Base-by-base conservation (phyloP, 2,113 vertebrate genomes). In the Myxocyprinus asiaticus region DNA sequence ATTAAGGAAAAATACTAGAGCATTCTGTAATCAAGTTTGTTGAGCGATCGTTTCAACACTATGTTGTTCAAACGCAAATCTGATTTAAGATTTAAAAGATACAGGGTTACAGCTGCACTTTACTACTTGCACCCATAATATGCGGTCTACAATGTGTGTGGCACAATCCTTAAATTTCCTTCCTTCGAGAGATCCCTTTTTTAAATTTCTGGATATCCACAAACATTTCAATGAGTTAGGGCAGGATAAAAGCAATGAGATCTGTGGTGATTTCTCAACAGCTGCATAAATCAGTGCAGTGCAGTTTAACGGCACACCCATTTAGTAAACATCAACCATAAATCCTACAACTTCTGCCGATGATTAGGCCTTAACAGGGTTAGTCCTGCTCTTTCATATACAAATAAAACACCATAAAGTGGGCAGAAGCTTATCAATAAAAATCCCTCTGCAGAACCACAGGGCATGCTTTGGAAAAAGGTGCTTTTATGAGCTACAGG, bases 241-340 rank as follows among this genome's bases (percentile, higher is more conserved):
- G 61, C 33, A 11, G 67, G 62, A 86, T 45, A 70, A 43, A 81
- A 62, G 65, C 33, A 73, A 9, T 7, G 15, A 73, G 81, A 51
- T 65, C 63, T 78, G 75, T 55, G 4, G 51, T 77, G 74, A 79
- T 78, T 85, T 78, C 10, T 17, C 51, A 69, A 51, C 66, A 75
- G 61, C 74, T 73, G 63, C 64, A 62, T 9, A 64, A 77, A 82
- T 80, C 80, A 69, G 47, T 58, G 72, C 44, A 9, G 12, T 14
- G 50, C 11, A 22, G 45, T 75, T 78, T 44, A n/a, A 65, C 2
- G 6, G 59, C 84, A 78, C 81, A 83, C 81, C 84, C 69, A 53
- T 56, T 56, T 8, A 55, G 66, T 42, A 81, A 78, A 80, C 47
- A 67, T 7, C 17, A 3, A 53, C n/a, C n/a, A n/a, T 12, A 68